Percentiles rank a stretch among this genome's conserved stretches.
These are phyloP conservation scores for Dicentrarchus labrax DNA, from an alignment of 2,113 vertebrate genomes.

Conservation along the genomic window DNA sequence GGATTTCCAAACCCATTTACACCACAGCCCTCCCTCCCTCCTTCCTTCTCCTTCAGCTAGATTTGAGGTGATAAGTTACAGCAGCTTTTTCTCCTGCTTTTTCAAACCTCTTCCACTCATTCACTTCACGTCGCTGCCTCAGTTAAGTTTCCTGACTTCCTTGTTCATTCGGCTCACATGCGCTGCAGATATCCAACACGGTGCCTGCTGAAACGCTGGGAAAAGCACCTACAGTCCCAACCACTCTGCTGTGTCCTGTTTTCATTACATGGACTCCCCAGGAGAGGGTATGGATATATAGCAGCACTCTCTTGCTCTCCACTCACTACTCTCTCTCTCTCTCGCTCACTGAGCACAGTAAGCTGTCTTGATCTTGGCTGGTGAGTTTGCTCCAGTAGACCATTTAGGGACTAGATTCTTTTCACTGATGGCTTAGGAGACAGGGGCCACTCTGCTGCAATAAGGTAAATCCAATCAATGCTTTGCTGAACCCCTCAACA, in stretches of 20 bases:
- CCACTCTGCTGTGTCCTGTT: constrained; percentile 67
- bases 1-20: constrained; percentile 42
- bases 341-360: constrained; percentile 57
- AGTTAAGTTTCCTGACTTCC: constrained; percentile 38
- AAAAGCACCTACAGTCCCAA: constrained; percentile 48
- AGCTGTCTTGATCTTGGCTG: constrained; percentile 54
- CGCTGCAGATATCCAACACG: constrained; percentile 37
- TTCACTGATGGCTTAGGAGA: constrained; percentile 41
- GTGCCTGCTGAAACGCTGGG: constrained; percentile 43
- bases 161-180: constrained; percentile 45
- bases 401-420: constrained; percentile 54
- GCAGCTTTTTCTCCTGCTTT: constrained; percentile 32
- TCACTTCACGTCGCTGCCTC: constrained; percentile 34
- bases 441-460: not conserved
- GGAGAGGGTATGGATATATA: constrained; percentile 57
- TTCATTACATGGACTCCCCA: constrained; percentile 63
- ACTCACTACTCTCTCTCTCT: constrained; percentile 16
- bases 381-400: constrained; percentile 58
- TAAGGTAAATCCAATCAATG: constrained; percentile 22
- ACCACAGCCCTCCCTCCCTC: not conserved
- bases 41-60: constrained; percentile 4
- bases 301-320: constrained; percentile 20
- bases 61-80: constrained; percentile 50
- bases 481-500: constrained; percentile 6
- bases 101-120: constrained; percentile 30